Percentiles rank a stretch among this genome's conserved stretches.
Evolutionary conservation across 2,113 vertebrate species (phyloP).

Genomic region (Bujurquina vittata): DNA sequence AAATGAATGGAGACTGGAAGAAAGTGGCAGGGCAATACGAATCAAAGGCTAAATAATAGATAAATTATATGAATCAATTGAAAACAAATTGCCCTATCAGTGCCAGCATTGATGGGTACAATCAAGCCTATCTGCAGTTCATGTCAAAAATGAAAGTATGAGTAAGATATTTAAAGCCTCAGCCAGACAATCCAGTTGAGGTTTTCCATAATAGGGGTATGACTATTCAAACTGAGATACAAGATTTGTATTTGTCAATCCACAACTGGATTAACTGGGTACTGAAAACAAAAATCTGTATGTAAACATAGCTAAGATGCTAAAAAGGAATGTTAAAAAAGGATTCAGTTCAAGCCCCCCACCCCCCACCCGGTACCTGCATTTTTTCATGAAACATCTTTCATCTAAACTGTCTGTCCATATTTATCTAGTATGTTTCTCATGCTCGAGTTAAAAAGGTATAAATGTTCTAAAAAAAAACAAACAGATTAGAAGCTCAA

Average conservation of each 20-base stretch:
- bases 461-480: background rate
- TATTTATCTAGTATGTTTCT: background rate
- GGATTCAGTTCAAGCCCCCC: background rate
- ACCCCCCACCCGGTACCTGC: background rate
- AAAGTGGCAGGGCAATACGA: background rate
- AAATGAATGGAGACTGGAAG: background rate
- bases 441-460: background rate
- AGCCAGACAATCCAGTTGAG: conserved; percentile 1
- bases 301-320: conserved; percentile 26
- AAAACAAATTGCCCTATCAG: background rate
- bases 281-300: conserved; percentile 41
- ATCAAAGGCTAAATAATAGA: background rate
- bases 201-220: conserved; percentile 25
- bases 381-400: background rate
- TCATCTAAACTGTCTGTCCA: background rate
- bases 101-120: background rate
- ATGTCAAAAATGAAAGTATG: background rate
- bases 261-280: conserved; percentile 21
- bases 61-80: background rate
- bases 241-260: conserved; percentile 32
- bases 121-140: background rate
- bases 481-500: background rate
- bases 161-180: conserved; percentile 19
- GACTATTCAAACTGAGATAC: conserved; percentile 34
- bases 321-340: conserved; percentile 11